Percentiles rank a stretch among this genome's conserved stretches.
Conservation (phyloP, 1,140 invertebrate genomes). For the Drosophila carrolli region DNA sequence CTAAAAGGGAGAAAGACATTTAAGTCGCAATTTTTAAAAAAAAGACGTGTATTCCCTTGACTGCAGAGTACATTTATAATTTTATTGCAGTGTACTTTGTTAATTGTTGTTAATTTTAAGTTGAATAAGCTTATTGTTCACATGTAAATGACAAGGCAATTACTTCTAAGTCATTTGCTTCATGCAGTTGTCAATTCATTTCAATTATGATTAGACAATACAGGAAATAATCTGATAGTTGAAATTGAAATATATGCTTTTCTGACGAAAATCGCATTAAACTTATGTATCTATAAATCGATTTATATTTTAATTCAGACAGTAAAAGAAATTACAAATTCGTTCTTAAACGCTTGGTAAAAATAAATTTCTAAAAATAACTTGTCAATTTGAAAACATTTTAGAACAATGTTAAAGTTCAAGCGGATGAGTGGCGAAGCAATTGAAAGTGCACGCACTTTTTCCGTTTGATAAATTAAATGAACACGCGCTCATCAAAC, state of each 20-base stretch:
- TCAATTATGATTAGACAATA: neutral
- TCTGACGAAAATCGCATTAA: no score
- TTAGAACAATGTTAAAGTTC: neutral
- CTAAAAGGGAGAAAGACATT: no score
- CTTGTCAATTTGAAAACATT: neutral
- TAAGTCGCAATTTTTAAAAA: neutral
- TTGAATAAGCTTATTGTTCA: slow-evolving; percentile 7
- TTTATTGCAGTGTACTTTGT: neutral
- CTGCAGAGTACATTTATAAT: no score
- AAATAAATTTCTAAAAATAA: slow-evolving; percentile 28
- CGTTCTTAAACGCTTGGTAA: neutral
- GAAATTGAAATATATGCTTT: neutral
- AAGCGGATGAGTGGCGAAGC: neutral
- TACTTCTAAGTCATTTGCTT: neutral
- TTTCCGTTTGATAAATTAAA: slow-evolving; percentile 58
- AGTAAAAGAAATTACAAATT: no score
- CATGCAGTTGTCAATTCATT: neutral
- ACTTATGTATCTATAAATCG: no score
- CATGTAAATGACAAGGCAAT: neutral
- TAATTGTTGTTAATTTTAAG: slow-evolving; percentile 20
- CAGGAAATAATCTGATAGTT: neutral
- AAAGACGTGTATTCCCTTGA: no score
- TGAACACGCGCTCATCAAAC: slow-evolving; percentile 56
- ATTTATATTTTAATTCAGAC: no score
- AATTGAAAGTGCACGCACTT: slow-evolving; percentile 34